Evolutionary conservation across 2,888 invertebrate species (phyloP), one percentile per base, ranked within the genome.

Genomic region (Cantharis lateralis): DNA sequence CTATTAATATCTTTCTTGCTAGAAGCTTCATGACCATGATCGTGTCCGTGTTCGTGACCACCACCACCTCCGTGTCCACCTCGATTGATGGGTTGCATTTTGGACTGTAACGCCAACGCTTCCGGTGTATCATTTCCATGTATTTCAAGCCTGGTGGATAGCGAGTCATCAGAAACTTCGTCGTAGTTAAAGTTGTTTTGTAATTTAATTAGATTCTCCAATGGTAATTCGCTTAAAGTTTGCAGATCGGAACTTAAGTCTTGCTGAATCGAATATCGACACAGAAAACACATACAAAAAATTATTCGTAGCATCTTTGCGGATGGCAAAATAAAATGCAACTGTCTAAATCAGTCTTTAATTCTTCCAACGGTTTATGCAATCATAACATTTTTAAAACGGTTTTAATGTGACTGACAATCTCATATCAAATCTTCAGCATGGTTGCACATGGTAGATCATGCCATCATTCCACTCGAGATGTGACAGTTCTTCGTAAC

Each of bases 161-260:
- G 68, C 13, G 24, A 24, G 15, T 75, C 61, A 15, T 75, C 64
- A 0, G 16, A 10, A 10, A n/a, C n/a, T 1, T 82, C 82, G 18
- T 70, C 66, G 4, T 78, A 80, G 7, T 80, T 77, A 71, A 90
- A 79, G 85, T 91, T 83, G 82, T 89, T 87, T 88, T 91, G 90
- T 2, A 95, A 88, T 77, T 91, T 89, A n/a, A 95, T 87, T 24
- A 95, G 88, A 82, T 93, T 93, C 3, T 93, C 91, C 77, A 95
- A 83, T 2, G 94, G 92, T 71, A 95, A 85, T 84, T 94, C 93
- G 84, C 93, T 93, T 32, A 95, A 88, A 72, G 90, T 91, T 82
- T 90, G 88, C 15, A 91, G 84, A 87, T 81, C 87, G 15, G 84
- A 79, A 0, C 84, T 82, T 76, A 87, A 79, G 79, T 87, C 86